Evolutionary conservation across 2,797 vertebrate genomes (phyloP).

Genomic region (Carapus acus): DNA sequence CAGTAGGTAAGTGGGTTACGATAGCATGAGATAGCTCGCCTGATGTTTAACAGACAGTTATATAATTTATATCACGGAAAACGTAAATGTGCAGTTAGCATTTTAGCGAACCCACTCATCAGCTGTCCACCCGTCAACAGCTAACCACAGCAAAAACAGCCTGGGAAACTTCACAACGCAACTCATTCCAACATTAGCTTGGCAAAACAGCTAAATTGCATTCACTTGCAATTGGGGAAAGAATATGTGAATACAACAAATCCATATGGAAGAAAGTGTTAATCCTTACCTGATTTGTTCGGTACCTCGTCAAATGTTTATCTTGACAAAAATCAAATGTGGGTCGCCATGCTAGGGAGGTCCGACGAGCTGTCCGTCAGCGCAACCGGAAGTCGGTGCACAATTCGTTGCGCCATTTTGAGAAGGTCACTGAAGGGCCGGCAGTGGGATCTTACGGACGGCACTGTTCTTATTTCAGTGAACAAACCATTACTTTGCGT

Average conservation of each 20-base stretch:
- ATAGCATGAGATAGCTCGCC: too few species aligned
- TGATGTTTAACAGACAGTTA: neutral
- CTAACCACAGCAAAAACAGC: neutral
- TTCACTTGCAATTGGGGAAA: too few species aligned
- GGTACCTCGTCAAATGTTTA: slow-evolving; percentile 20
- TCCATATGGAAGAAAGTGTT: neutral
- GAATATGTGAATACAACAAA: neutral
- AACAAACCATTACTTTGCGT: neutral
- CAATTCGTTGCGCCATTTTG: slow-evolving; percentile 50
- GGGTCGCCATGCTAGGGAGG: slow-evolving; percentile 36
- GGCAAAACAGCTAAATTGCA: too few species aligned
- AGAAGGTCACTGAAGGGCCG: slow-evolving; percentile 32
- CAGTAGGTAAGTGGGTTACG: too few species aligned
- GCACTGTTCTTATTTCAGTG: neutral
- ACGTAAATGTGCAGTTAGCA: neutral
- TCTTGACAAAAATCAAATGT: slow-evolving; percentile 23
- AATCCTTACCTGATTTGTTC: neutral
- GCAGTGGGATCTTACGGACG: neutral
- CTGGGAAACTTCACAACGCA: slow-evolving; percentile 2
- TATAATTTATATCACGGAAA: neutral
- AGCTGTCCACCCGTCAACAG: slow-evolving; percentile 11
- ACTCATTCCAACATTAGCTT: neutral
- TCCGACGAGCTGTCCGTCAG: slow-evolving; percentile 37
- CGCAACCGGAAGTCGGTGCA: slow-evolving; percentile 49
- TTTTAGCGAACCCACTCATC: neutral